phyloP scores from a whole-genome alignment of 2,113 vertebrate genomes.

The Tupaia tana region DNA sequence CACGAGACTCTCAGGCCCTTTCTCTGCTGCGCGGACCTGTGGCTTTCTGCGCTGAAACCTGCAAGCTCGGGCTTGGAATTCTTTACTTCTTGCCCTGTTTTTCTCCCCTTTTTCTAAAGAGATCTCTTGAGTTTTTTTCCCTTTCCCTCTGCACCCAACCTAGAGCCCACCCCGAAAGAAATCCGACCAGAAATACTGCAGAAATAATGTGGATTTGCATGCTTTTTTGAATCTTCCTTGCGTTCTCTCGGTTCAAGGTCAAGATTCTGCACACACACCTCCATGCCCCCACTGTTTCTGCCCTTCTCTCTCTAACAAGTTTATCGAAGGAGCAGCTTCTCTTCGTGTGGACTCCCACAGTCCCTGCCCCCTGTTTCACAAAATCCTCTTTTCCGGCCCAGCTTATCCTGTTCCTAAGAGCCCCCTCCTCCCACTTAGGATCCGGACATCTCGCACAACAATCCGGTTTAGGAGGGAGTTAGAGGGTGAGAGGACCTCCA shows the following conservation, averaged over 20 bases:
- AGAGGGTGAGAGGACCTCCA: background rate
- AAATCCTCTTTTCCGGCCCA: background rate
- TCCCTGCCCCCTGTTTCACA: background rate
- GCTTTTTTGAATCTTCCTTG: background rate
- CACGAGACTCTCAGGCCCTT: background rate
- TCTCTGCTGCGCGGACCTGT: slow-evolving; percentile 52
- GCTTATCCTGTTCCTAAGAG: background rate
- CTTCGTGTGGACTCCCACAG: background rate
- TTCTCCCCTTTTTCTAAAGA: background rate
- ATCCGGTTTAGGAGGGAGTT: slow-evolving; percentile 64
- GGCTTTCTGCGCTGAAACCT: slow-evolving; percentile 44
- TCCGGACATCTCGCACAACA: slow-evolving; percentile 28
- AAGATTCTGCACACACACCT: slow-evolving; percentile 8
- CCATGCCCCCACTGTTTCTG: background rate
- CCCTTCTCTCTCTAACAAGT: background rate
- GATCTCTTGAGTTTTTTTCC: background rate
- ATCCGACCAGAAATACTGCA: slow-evolving; percentile 24
- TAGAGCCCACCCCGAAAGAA: slow-evolving; percentile 48
- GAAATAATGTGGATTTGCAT: slow-evolving; percentile 45
- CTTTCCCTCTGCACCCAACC: background rate
- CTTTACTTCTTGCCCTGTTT: background rate
- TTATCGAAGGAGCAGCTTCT: background rate
- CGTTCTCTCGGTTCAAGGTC: background rate
- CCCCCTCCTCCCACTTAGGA: background rate
- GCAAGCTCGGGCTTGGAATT: background rate